These are phyloP conservation scores for Oxycera nigricornis DNA, from an alignment of 2,888 invertebrate species.

Conservation along the genomic window DNA sequence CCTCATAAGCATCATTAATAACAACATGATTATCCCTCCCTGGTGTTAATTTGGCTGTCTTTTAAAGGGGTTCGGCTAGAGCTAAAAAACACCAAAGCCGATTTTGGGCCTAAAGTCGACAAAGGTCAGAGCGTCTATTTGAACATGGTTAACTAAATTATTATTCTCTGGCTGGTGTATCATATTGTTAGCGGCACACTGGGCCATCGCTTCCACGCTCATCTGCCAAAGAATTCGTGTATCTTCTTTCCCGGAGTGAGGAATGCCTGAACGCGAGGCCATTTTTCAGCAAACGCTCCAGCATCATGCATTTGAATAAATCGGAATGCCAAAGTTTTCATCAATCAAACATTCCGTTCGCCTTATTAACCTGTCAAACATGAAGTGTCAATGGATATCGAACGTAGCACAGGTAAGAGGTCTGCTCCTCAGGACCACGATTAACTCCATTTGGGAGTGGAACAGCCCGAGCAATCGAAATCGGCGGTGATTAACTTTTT, in stretches of 20 bases:
- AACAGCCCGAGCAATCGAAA: slow-evolving; percentile 7
- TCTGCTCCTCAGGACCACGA: slow-evolving; percentile 17
- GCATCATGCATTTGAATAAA: slow-evolving; percentile 25
- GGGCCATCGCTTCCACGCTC: neutral
- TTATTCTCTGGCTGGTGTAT: neutral
- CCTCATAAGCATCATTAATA: slow-evolving; percentile 25
- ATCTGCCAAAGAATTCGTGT: neutral
- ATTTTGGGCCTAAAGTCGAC: neutral
- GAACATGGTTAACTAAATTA: slow-evolving; percentile 14
- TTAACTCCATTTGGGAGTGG: slow-evolving; percentile 12
- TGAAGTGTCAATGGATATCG: slow-evolving; percentile 46
- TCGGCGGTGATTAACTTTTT: slow-evolving; percentile 35
- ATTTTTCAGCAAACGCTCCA: slow-evolving; percentile 29
- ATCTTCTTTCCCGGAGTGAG: neutral
- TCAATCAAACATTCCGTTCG: slow-evolving; percentile 44
- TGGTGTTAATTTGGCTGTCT: slow-evolving; percentile 36
- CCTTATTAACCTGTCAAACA: slow-evolving; percentile 47
- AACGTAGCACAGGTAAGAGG: slow-evolving; percentile 31
- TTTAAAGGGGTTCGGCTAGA: neutral
- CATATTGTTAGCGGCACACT: neutral
- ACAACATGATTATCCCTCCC: slow-evolving; percentile 11
- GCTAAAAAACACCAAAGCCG: neutral
- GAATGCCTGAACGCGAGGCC: neutral
- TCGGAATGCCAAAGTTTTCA: slow-evolving; percentile 40
- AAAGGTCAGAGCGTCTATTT: slow-evolving; percentile 28